Evolutionary conservation across 2,888 invertebrate species (phyloP), one percentile per base, ranked within the genome.

Genomic region (Tenthredo scrophulariae): DNA sequence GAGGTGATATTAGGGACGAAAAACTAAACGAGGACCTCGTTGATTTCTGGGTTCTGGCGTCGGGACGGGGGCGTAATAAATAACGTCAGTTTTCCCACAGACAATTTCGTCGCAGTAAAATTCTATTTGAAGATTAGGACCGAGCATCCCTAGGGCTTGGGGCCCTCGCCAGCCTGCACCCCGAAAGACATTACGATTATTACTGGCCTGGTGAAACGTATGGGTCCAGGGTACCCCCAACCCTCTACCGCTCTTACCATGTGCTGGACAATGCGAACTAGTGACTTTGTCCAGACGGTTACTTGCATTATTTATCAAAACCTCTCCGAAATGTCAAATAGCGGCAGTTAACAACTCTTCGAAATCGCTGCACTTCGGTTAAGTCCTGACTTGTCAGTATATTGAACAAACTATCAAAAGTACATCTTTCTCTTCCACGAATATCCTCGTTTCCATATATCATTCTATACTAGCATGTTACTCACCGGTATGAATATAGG

Each of bases 401-500:
- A n/a, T 33, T 18, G 9, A 75, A 46, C 54, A 15, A 33, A 1
- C 46, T 13, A 13, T 33, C 62, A 82, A 13, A 62, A 26, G 22
- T 13, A 13, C 26, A 7, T 62, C 62, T 62, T 26, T 10, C 18
- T 33, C 1, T 50, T 22, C 18, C 13, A 26, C 10, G 1, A 77
- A 18, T 18, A 29, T 29, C 33, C 67, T 33, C 18, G 13, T 29
- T 18, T 18, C 13, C 67, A 26, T 18, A 1, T 5, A 33, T 67
- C 5, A 33, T 33, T 67, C 29, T 43, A 46, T 40, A 43, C 15
- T 54, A 9, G n/a, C 18, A 22, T 15, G 6, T 62, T 26, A 95
- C 97, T 96, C 92, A 97, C 97, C 97, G 91, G 97, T 97, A 92
- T 97, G 97, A 87, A 97, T 99, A 93, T 99, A 99, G 40, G 99